phyloP scores from a whole-genome alignment of 2,797 vertebrate species.

The Emys orbicularis region DNA sequence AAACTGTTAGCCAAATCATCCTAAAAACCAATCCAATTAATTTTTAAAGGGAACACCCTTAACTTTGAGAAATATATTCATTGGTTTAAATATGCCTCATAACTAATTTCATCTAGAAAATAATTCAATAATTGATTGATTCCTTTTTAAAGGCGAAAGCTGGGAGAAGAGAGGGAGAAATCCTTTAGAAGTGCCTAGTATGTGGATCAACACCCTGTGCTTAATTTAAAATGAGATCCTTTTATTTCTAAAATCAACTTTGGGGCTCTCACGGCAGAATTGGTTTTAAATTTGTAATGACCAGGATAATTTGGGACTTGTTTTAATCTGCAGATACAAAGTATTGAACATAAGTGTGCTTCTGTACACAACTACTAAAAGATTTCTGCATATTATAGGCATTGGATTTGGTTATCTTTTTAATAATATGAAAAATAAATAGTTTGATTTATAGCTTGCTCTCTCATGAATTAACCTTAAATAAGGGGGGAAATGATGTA shows the following conservation, averaged over 20 bases:
- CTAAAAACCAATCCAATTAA: conserved; percentile 1
- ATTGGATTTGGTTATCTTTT: not conserved
- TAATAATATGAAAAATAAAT: not conserved
- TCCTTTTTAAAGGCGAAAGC: not conserved
- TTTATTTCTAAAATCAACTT: not conserved
- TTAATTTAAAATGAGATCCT: not conserved
- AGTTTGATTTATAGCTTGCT: not conserved
- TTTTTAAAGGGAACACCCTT: not conserved
- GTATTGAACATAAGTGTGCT: not conserved
- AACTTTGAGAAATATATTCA: not conserved
- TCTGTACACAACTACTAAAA: not conserved
- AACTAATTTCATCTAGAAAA: not conserved
- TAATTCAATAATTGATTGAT: not conserved
- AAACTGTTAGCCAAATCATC: not conserved
- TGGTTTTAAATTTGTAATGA: not conserved
- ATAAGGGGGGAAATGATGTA: not conserved
- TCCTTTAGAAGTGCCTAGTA: not conserved
- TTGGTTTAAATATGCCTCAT: conserved; percentile 5
- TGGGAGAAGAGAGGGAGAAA: not conserved
- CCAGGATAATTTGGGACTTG: not conserved
- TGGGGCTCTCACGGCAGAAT: not conserved
- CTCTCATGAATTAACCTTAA: not conserved
- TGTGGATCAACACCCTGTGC: not conserved
- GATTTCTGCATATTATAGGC: not conserved
- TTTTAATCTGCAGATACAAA: not conserved